Evolutionary conservation across 2,113 vertebrate species (phyloP), one percentile per base, ranked within the genome.

Genomic region (Procavia capensis): DNA sequence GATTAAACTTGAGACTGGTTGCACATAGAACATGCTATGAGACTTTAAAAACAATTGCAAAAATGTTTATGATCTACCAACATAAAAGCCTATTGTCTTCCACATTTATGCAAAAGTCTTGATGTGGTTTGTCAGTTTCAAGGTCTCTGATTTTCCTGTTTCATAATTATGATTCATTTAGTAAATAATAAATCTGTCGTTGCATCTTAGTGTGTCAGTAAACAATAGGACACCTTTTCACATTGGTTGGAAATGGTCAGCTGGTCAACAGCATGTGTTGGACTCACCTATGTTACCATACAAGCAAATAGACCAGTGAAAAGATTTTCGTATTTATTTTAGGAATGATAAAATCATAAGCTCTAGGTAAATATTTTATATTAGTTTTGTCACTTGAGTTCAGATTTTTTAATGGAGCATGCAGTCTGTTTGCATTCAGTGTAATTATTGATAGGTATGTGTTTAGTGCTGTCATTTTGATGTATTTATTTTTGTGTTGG

Each of bases 1-100:
- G 57, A 96, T 82, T 92, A 91, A 96, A 97, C 97, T 97, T 92
- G 90, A 87, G 91, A 76, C 39, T n/a, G 47, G 95, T 47, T 80
- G 16, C 70, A 95, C 95, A 79, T n/a, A 83, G 96, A 96, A 94
- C 64, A 95, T 70, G 79, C 95, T 27, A 78, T 59, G 79, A 95
- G 31, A 86, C 4, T 95, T 81, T 31, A 82, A 89, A 94, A 93
- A 93, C 85, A 90, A 88, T 91, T 95, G 50, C 59, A 43, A 84
- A 95, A 70, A n/a, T 75, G 34, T 50, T 34, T 86, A 64, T 93
- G 64, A 90, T 88, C 41, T 85, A 27, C 45, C 36, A 90, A 83
- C 27, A 92, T 61, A 90, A 88, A 34, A 93, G 45, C 22, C 24
- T 78, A 7, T 68, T 70, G 14, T 63, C 29, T 47, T 86, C 41